Conservation (phyloP, 1,140 invertebrate genomes). For the Hyposmocoma kahamanoa region DNA sequence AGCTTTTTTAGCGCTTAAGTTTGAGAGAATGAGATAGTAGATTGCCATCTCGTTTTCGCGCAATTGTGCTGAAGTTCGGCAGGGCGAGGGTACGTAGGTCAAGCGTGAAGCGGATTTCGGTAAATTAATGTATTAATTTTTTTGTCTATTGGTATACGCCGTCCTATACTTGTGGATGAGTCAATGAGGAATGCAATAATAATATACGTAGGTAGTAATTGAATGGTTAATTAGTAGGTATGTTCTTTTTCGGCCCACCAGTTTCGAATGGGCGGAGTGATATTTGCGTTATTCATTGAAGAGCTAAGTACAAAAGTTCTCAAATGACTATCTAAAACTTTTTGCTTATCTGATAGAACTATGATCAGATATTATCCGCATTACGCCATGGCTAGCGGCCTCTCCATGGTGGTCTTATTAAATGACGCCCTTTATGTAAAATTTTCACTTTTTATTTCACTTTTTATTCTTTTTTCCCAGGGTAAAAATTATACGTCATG, state of each 20-base stretch:
- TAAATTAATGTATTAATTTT: neutral
- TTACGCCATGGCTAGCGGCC: constrained; percentile 15
- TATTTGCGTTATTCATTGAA: too few relatives aligned
- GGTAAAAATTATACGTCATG: constrained; percentile 27
- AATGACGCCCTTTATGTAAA: constrained; percentile 25
- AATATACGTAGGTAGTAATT: too few relatives aligned
- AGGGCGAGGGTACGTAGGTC: constrained; percentile 7
- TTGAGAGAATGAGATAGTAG: constrained; percentile 21
- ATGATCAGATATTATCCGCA: constrained; percentile 34
- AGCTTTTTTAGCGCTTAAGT: constrained; percentile 65
- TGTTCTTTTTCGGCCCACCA: too few relatives aligned
- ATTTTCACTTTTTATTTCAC: constrained; percentile 23
- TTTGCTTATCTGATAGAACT: too few relatives aligned
- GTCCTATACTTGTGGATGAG: too few relatives aligned
- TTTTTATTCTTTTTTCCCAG: constrained; percentile 2
- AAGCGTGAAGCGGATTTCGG: constrained; percentile 19
- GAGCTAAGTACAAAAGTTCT: too few relatives aligned
- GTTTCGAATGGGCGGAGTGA: too few relatives aligned
- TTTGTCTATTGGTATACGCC: too few relatives aligned
- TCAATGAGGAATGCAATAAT: too few relatives aligned
- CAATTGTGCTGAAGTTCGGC: constrained; percentile 21
- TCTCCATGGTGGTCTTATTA: constrained; percentile 37
- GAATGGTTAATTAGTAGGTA: too few relatives aligned
- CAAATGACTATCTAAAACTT: too few relatives aligned
- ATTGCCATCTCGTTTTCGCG: constrained; percentile 17